These are phyloP conservation scores for Nothocercus nigrocapillus DNA, from an alignment of 2,113 vertebrate genomes.

Conservation along the genomic window DNA sequence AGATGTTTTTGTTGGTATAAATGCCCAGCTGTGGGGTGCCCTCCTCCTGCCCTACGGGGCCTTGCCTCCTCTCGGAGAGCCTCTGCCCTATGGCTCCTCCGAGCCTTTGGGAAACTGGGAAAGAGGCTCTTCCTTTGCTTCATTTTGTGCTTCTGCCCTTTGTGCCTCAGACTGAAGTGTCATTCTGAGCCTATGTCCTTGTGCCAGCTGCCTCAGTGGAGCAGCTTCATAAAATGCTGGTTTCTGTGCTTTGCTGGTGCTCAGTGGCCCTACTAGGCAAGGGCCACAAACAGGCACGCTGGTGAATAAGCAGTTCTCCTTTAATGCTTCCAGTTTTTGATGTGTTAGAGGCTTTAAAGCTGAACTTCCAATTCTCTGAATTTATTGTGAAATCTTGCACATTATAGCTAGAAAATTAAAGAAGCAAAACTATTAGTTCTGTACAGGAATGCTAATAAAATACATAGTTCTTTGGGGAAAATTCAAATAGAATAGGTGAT, in stretches of 20 bases:
- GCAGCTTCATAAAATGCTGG: background rate
- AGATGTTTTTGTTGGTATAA: background rate
- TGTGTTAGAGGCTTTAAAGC: background rate
- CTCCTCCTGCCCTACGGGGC: background rate
- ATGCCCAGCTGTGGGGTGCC: background rate
- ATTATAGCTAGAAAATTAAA: constrained; percentile 57
- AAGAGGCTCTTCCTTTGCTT: background rate
- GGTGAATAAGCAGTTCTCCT: background rate
- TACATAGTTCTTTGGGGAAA: constrained; percentile 34
- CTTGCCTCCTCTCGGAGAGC: fast-evolving
- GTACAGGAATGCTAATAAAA: constrained; percentile 49
- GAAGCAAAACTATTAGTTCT: constrained; percentile 1
- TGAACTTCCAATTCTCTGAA: background rate
- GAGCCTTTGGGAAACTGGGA: background rate
- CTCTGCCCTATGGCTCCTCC: background rate
- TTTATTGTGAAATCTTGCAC: constrained; percentile 19
- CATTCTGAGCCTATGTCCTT: background rate
- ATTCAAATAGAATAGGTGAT: constrained; percentile 53
- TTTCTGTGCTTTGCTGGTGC: background rate
- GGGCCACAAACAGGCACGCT: background rate
- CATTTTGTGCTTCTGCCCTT: background rate
- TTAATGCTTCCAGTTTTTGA: background rate
- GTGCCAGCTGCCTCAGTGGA: background rate
- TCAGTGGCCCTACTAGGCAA: background rate
- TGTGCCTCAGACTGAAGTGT: background rate